Evolutionary conservation across 2,113 vertebrate species (phyloP).

Genomic region (Mesitornis unicolor): DNA sequence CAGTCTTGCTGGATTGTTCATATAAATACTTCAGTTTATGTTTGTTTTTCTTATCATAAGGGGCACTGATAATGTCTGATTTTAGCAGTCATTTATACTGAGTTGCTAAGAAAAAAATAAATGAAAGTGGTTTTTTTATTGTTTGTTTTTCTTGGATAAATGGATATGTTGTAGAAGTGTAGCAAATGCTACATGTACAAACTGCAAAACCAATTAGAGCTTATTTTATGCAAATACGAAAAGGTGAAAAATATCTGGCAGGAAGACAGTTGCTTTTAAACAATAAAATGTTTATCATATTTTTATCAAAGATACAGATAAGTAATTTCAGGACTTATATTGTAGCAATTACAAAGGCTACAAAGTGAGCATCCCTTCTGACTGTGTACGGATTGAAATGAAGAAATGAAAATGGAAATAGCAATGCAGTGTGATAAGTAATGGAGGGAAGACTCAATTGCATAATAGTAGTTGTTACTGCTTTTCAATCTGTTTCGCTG

Average conservation of each 20-base stretch:
- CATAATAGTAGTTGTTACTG: neutral
- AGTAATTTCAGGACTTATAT: neutral
- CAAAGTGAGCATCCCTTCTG: neutral
- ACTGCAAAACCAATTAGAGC: neutral
- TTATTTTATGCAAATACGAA: neutral
- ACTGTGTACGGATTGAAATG: neutral
- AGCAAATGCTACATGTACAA: neutral
- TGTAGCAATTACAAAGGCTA: neutral
- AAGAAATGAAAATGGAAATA: neutral
- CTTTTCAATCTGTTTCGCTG: neutral
- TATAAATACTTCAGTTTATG: neutral
- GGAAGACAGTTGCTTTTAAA: neutral
- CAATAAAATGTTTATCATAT: neutral
- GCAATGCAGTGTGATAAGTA: neutral
- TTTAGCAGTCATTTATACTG: constrained; percentile 42
- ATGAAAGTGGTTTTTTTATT: neutral
- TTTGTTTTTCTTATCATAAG: constrained; percentile 41
- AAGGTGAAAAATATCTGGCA: neutral
- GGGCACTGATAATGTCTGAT: constrained; percentile 8
- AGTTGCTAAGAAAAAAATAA: constrained; percentile 33
- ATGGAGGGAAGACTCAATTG: neutral
- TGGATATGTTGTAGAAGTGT: neutral
- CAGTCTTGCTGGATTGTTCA: neutral
- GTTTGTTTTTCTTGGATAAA: neutral
- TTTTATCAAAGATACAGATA: neutral